Conservation (phyloP, 2,888 invertebrate species). For the Malacosoma neustria region DNA sequence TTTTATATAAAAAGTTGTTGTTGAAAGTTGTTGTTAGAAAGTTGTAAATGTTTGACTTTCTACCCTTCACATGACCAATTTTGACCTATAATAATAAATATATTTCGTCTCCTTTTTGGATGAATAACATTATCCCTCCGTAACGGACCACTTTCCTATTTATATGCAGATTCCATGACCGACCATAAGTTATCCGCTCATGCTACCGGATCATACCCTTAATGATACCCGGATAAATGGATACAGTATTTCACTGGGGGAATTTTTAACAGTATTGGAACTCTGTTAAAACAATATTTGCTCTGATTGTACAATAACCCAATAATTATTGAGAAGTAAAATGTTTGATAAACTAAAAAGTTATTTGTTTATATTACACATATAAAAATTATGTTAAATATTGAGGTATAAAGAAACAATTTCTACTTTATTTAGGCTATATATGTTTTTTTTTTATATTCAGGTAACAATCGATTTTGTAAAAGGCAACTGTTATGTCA, state of each 20-base stretch:
- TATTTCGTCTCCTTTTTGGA: not conserved
- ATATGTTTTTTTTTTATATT: too few species aligned
- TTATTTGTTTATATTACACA: too few species aligned
- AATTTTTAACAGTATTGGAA: conserved; percentile 34
- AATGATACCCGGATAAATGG: conserved; percentile 62
- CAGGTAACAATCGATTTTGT: too few species aligned
- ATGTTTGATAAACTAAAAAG: too few species aligned
- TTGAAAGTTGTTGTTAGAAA: too few species aligned
- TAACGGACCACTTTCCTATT: conserved; percentile 53
- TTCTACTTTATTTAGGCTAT: too few species aligned
- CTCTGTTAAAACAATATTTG: conserved; percentile 28
- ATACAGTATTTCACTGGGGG: conserved; percentile 44
- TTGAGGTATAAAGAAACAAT: too few species aligned
- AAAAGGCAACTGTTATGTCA: too few species aligned
- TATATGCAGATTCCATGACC: conserved; percentile 70
- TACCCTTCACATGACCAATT: not conserved
- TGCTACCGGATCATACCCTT: conserved; percentile 62
- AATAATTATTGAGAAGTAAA: too few species aligned
- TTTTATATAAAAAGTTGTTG: too few species aligned
- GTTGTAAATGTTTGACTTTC: too few species aligned
- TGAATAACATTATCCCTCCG: conserved; percentile 28
- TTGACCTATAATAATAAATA: not conserved
- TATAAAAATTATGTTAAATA: too few species aligned
- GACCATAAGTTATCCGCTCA: conserved; percentile 69
- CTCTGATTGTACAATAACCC: not conserved